Evolutionary conservation across 2,888 invertebrate species (phyloP), one percentile per base, ranked within the genome.

Genomic region (Campoletis raptor): DNA sequence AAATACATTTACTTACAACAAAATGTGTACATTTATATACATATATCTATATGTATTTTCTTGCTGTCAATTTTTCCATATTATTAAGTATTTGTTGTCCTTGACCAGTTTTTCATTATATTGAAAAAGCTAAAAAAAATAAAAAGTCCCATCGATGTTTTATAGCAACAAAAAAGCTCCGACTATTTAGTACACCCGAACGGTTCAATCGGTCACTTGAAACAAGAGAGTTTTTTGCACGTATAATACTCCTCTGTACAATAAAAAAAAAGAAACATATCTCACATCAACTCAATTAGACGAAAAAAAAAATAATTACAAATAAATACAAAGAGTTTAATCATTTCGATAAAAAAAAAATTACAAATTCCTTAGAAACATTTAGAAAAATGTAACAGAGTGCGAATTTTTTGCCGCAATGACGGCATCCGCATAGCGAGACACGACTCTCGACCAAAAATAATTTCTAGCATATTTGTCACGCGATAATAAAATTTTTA

Each of bases 71-170:
- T 81, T 86, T 72, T 77, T 76, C 66, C 57, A 48, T 80, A 24
- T 36, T 81, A 83, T 85, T 81, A 48, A 86, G 57, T 87, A 78
- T 86, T 86, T 87, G 81, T 88, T 73, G 87, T 88, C 87, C 87
- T 81, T 85, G 74, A 88, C 77, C 87, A 87, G 80, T 86, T 83
- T 72, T 82, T 84, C 79, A 84, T 84, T 61, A 81, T 70, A 57
- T 70, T 66, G 74, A 64, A 72, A 81, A 83, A 77, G 61, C 10
- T 18, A 76, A 78, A 69, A 72, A 66, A 57, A 78, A 66, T 36
- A 82, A 52, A 74, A 45, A 76, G 15, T 57, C 79, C 81, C 81
- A 82, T 81, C 81, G 74, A 74, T 83, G 69, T 86, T 72, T 83
- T 80, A 83, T 78, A 73, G 70, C 21, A 3, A 77, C 61, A 72